A percentile compares a stretch with the other conserved stretches of the same genome.
Evolutionary conservation across 2,113 vertebrate genomes (phyloP).

Genomic region (Myotis davidii): DNA sequence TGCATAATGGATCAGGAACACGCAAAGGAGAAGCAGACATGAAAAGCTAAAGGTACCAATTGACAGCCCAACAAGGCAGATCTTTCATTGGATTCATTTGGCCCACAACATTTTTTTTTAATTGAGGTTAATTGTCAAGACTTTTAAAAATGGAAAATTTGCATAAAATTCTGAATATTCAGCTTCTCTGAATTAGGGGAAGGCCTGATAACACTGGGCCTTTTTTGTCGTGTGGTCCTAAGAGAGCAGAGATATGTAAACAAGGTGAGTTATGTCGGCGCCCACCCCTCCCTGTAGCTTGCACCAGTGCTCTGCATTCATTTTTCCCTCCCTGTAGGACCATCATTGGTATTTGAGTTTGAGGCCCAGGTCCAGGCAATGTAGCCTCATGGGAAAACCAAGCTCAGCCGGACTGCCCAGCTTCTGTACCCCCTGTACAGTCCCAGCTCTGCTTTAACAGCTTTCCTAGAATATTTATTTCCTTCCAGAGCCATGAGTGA

Average conservation of each 20-base stretch:
- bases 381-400: background rate
- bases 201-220: background rate
- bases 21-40: background rate
- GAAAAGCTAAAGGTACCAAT: background rate
- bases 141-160: conserved; percentile 1
- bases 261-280: background rate
- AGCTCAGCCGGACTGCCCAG: background rate
- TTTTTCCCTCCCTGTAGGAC: background rate
- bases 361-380: background rate
- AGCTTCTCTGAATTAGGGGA: background rate
- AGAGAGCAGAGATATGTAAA: background rate
- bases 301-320: background rate
- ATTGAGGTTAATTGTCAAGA: background rate
- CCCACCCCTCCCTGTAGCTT: background rate
- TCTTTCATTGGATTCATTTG: background rate
- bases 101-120: background rate
- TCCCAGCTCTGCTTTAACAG: background rate
- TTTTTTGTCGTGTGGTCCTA: background rate
- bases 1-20: background rate
- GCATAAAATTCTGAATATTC: background rate
- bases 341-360: background rate
- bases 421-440: background rate
- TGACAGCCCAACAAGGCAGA: background rate
- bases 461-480: background rate
- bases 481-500: background rate